A percentile compares a stretch with the other conserved stretches of the same genome.
Evolutionary conservation across 1,140 invertebrate species (phyloP).

Genomic region (Gonatopus flavifemur): DNA sequence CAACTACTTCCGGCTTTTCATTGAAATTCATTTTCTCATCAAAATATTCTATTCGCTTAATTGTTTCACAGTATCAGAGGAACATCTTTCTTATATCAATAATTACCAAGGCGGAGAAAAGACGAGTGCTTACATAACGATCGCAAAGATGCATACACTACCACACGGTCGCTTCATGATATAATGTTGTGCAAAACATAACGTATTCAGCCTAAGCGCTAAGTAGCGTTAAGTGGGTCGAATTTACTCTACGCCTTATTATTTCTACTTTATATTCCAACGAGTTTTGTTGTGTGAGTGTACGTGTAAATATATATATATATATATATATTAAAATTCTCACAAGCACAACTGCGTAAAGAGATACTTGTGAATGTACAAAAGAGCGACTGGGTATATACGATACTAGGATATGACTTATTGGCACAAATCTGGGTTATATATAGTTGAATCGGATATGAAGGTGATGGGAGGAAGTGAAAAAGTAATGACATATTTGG

Average conservation of each 20-base stretch:
- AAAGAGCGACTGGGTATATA: constrained; percentile 6
- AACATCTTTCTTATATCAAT: too few species aligned
- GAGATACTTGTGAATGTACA: constrained; percentile 20
- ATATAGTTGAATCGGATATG: constrained; percentile 40
- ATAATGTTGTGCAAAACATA: constrained; percentile 57
- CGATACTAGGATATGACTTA: constrained; percentile 50
- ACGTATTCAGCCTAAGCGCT: constrained; percentile 56
- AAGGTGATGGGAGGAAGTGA: too few species aligned
- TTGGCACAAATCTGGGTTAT: constrained; percentile 56
- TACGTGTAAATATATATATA: constrained; percentile 23
- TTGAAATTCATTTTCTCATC: too few species aligned
- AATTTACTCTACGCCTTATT: constrained; percentile 58
- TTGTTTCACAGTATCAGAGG: too few species aligned
- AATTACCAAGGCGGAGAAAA: background rate
- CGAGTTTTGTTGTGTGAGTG: constrained; percentile 24
- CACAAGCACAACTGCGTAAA: constrained; percentile 4
- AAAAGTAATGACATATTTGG: too few species aligned
- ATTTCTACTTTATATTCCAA: constrained; percentile 57
- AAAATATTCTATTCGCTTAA: too few species aligned
- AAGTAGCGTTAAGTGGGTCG: constrained; percentile 58
- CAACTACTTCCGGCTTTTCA: too few species aligned
- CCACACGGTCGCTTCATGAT: constrained; percentile 29
- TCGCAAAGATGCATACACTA: constrained; percentile 24
- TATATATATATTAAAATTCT: too few species aligned
- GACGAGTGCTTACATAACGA: constrained; percentile 30